Percentiles rank a stretch among this genome's conserved stretches.
Evolutionary conservation across 1,140 invertebrate species (phyloP).

Genomic region (Tetramorium parvispinum): DNA sequence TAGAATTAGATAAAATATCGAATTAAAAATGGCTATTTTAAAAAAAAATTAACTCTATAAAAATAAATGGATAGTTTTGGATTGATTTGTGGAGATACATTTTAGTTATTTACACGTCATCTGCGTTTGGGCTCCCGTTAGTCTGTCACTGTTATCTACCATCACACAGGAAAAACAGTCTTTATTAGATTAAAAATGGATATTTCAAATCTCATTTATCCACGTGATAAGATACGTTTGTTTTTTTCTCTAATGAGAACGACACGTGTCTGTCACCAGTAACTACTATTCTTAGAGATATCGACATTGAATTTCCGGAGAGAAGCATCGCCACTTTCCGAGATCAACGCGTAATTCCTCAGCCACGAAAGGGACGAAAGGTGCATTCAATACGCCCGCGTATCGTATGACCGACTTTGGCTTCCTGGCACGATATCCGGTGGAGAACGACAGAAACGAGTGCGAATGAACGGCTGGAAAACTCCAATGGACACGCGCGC

Average conservation of each 20-base stretch:
- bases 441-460: background rate
- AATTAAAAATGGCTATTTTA: too few relatives aligned
- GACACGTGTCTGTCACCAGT: background rate
- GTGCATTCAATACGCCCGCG: background rate
- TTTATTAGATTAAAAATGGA: background rate
- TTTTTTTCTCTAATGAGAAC: background rate
- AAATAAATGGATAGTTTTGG: background rate
- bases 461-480: background rate
- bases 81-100: background rate
- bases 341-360: background rate
- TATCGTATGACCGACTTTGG: background rate
- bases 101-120: background rate
- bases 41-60: too few relatives aligned
- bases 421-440: background rate
- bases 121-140: background rate
- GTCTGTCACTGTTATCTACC: background rate
- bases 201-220: background rate
- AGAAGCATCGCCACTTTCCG: background rate
- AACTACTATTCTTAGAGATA: background rate
- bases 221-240: background rate
- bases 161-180: background rate
- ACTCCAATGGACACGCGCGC: background rate
- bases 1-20: too few relatives aligned
- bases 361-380: background rate
- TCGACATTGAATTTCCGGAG: background rate